Percentiles rank a stretch among this genome's conserved stretches.
Evolutionary conservation across 2,888 invertebrate species (phyloP).

Genomic region (Nephrotoma appendiculata): DNA sequence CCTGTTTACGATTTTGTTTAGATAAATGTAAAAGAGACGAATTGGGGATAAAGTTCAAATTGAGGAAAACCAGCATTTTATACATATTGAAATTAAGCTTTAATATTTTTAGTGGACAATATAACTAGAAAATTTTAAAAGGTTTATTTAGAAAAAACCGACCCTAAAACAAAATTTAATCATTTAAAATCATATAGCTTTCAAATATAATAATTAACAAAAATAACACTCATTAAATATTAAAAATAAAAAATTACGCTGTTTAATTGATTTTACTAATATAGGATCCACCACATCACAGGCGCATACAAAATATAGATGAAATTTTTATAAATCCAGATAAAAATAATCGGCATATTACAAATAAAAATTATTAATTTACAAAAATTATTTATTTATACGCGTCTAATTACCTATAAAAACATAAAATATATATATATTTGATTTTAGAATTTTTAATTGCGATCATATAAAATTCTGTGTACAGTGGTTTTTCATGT

Average conservation of each 20-base stretch:
- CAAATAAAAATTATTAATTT: not conserved
- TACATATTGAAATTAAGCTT: too few relatives aligned
- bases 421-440: not conserved
- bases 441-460: not conserved
- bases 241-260: not conserved
- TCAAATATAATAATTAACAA: not conserved
- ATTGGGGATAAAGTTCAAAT: too few relatives aligned
- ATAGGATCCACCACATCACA: not conserved
- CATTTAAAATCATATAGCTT: not conserved
- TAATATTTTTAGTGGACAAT: too few relatives aligned
- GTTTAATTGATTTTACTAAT: not conserved
- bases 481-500: not conserved
- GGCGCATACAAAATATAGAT: not conserved
- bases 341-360: not conserved
- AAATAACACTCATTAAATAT: not conserved
- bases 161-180: not conserved
- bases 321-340: not conserved
- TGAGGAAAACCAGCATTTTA: too few relatives aligned
- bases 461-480: not conserved
- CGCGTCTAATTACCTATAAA: not conserved
- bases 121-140: too few relatives aligned
- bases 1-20: too few relatives aligned
- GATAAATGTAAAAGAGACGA: too few relatives aligned
- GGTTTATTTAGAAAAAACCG: too few relatives aligned
- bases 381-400: not conserved